Conservation (phyloP, 2,888 invertebrate genomes). For the Aphidoletes aphidimyza region DNA sequence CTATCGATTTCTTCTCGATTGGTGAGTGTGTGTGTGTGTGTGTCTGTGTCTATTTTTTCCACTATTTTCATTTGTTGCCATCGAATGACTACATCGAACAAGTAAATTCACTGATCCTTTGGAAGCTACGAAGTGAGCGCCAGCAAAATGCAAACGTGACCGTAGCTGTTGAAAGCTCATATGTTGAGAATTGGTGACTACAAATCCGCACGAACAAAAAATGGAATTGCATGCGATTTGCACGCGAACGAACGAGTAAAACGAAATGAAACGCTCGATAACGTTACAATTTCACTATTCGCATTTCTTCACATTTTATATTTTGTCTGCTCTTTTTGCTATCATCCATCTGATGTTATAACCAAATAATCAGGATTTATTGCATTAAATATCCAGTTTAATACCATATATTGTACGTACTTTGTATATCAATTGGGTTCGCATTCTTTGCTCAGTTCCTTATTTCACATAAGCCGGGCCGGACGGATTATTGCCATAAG, state of each 20-base stretch:
- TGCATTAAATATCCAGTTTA: constrained; percentile 53
- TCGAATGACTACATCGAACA: background rate
- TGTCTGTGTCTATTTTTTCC: too few relatives aligned
- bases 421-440: constrained; percentile 45
- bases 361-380: constrained; percentile 54
- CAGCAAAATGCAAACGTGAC: constrained; percentile 33
- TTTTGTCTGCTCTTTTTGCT: constrained; percentile 33
- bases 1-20: constrained; percentile 48
- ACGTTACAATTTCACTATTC: constrained; percentile 2
- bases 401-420: constrained; percentile 43
- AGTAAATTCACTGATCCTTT: background rate
- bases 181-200: background rate
- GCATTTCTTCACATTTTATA: background rate
- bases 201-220: background rate
- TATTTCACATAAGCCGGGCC: background rate
- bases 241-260: background rate
- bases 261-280: too few relatives aligned
- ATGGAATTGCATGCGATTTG: background rate
- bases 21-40: too few relatives aligned
- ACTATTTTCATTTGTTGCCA: background rate
- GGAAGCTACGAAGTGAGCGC: background rate
- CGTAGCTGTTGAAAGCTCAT: constrained; percentile 9
- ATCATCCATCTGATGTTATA: constrained; percentile 38
- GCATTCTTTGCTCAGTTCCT: constrained; percentile 27
- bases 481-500: background rate